These are phyloP conservation scores for Coregonus sp. DNA, from an alignment of 2,797 vertebrate genomes.

Conservation along the genomic window DNA sequence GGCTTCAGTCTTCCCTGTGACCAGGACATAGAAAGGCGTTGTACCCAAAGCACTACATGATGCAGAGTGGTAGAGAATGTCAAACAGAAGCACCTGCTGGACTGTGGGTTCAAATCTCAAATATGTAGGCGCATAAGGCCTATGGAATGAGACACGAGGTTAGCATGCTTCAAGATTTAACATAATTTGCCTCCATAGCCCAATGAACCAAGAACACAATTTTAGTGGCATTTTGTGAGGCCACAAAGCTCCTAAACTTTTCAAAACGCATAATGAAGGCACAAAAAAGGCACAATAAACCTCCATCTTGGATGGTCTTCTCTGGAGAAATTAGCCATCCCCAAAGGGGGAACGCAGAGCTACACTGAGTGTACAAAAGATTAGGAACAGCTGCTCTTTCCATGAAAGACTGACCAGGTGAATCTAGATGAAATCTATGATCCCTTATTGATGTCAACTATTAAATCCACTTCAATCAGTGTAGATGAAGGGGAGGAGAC, in stretches of 20 bases:
- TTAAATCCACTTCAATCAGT: too few relatives aligned
- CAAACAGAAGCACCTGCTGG: conserved; percentile 44
- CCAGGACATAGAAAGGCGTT: conserved; percentile 15
- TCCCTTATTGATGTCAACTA: too few relatives aligned
- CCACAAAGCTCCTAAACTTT: neutral
- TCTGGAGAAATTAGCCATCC: conserved; percentile 24
- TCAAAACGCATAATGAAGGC: neutral
- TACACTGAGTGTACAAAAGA: neutral
- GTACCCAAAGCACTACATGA: conserved; percentile 28
- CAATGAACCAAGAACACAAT: neutral
- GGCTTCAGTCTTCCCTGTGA: conserved; percentile 15
- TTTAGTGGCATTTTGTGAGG: neutral
- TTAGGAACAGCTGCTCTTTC: too few relatives aligned
- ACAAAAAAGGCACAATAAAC: conserved; percentile 11
- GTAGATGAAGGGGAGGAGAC: neutral
- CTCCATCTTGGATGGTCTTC: conserved; percentile 18
- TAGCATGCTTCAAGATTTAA: neutral
- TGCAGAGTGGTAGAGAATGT: conserved; percentile 38
- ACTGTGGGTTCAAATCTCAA: conserved; percentile 28
- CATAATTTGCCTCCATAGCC: neutral
- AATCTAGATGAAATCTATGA: too few relatives aligned
- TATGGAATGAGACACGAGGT: neutral
- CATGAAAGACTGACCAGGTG: too few relatives aligned
- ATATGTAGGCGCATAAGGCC: neutral
- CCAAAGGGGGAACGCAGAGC: neutral